Evolutionary conservation across 1,140 invertebrate genomes (phyloP), one percentile per base, ranked within the genome.

Genomic region (Drosophila pectinifera): DNA sequence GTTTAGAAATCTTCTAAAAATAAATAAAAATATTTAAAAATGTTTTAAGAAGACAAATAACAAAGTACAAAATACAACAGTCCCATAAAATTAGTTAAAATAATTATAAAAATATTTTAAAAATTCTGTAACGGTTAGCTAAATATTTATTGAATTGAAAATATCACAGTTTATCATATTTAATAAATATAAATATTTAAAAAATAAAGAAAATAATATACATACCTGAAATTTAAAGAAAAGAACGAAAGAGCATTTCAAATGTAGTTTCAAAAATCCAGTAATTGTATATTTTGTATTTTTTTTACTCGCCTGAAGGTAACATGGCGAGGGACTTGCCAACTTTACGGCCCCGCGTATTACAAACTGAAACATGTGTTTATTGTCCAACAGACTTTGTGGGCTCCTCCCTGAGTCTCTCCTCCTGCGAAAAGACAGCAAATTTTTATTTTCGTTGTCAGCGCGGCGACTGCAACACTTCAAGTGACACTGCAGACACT

Each of bases 291-390:
- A n/a, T 14, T 20, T 53, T 53, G 34, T 53, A 13, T 28, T 62
- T 51, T 42, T 51, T 54, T 31, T n/a, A 20, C 26, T 42, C 31
- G 7, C 14, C 14, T 14, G 11, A 62, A 67, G 73, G 59, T 56
- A 38, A 18, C 24, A 38, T 13, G 43, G 43, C 7, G 13, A 24
- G 59, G 55, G 18, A 45, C 65, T 55, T 46, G 41, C 36, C 49
- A 86, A 85, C 78, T 85, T 85, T 85, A 85, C 70, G 83, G 82
- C 74, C 61, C 56, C 82, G 69, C 80, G 83, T 73, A 82, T 85
- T 85, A 86, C 82, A 85, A 88, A 88, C 82, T 82, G 83, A 85
- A 85, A 85, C 83, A 85, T 85, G 83, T 85, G 82, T 85, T 85
- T 85, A 85, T 85, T 85, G 78, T 85, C 82, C 82, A 24, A 75